A percentile compares a stretch with the other conserved stretches of the same genome.
Evolutionary conservation across 1,140 invertebrate genomes (phyloP).

Genomic region (Amyelois transitella): DNA sequence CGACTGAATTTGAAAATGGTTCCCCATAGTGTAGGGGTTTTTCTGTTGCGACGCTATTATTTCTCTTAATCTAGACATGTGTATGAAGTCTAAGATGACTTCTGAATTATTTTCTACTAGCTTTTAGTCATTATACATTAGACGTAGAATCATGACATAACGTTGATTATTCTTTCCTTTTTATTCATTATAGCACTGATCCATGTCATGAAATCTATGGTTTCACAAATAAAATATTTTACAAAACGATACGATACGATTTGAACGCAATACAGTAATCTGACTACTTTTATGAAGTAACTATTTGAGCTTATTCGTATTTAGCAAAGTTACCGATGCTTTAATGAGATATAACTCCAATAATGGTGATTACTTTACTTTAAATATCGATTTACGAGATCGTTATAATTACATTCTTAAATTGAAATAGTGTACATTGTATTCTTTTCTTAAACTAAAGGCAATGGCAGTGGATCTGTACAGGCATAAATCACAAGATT

Average conservation of each 20-base stretch:
- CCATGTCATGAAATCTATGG: background rate
- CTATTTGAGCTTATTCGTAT: conserved; percentile 4
- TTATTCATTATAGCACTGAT: no score
- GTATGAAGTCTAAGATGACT: no score
- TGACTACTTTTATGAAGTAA: background rate
- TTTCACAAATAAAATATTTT: background rate
- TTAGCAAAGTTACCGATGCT: background rate
- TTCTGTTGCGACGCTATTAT: no score
- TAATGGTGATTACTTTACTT: conserved; percentile 1
- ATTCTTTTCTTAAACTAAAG: conserved; percentile 1
- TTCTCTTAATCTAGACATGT: no score
- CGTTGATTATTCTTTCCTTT: no score
- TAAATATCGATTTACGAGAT: conserved; percentile 1
- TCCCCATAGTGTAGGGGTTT: no score
- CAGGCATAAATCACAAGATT: background rate
- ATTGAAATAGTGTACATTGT: conserved; percentile 3
- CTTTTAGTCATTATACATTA: no score
- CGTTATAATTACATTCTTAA: conserved; percentile 2
- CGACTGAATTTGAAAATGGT: no score
- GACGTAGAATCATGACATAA: no score
- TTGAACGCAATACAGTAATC: background rate
- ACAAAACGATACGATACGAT: background rate
- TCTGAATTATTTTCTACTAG: no score
- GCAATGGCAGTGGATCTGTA: conserved; percentile 2
- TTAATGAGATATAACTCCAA: background rate